Percentiles rank a stretch among this genome's conserved stretches.
These are phyloP conservation scores for Parasteatoda tepidariorum DNA, from an alignment of 1,140 invertebrate genomes.

Conservation along the genomic window DNA sequence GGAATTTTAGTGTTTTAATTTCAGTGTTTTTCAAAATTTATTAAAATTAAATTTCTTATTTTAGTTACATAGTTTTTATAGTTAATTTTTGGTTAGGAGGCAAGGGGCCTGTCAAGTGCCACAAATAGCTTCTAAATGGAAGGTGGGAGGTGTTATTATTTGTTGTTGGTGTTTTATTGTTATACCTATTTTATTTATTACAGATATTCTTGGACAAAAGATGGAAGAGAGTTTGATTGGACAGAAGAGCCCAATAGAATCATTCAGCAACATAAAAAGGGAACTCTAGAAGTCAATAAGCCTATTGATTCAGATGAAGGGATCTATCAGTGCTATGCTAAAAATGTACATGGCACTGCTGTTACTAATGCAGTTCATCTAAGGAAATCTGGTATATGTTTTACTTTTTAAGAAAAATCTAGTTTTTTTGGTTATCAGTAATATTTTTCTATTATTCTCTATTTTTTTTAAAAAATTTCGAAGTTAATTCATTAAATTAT, in stretches of 20 bases:
- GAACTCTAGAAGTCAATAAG: slow-evolving; percentile 88
- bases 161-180: too few species aligned
- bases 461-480: too few species aligned
- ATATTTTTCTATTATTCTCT: not conserved
- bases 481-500: too few species aligned
- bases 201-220: slow-evolving; percentile 96
- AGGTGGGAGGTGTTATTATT: too few species aligned
- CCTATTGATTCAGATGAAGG: slow-evolving; percentile 89
- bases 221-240: slow-evolving; percentile 90
- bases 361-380: slow-evolving; percentile 95
- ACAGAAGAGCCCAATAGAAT: slow-evolving; percentile 93
- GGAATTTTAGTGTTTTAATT: too few species aligned
- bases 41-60: too few species aligned
- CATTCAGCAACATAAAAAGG: slow-evolving; percentile 88
- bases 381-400: slow-evolving; percentile 78
- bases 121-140: too few species aligned
- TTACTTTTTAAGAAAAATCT: slow-evolving; percentile 8
- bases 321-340: slow-evolving; percentile 97
- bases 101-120: too few species aligned
- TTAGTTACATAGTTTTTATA: too few species aligned
- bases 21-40: too few species aligned
- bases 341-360: slow-evolving; percentile 93
- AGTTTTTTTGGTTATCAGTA: not conserved
- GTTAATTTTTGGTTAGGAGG: too few species aligned
- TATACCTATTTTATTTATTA: too few species aligned